Percentiles rank a stretch among this genome's conserved stretches.
phyloP scores from a whole-genome alignment of 2,888 invertebrate genomes.

The Torymus texanus region DNA sequence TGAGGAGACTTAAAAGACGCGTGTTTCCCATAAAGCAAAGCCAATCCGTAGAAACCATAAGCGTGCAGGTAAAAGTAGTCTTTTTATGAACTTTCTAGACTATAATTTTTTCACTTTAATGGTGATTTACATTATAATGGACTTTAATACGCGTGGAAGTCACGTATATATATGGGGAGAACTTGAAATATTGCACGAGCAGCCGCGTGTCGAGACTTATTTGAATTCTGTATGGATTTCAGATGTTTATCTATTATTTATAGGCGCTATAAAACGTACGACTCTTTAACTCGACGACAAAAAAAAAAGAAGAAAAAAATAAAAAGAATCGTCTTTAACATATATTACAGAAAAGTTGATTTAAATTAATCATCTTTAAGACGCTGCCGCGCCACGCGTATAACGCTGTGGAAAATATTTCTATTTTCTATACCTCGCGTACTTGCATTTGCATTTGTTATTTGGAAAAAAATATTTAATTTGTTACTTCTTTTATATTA shows the following conservation, averaged over 20 bases:
- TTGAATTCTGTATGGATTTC: constrained; percentile 15
- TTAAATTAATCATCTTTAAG: constrained; percentile 15
- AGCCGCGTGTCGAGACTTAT: constrained; percentile 18
- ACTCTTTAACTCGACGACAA: neutral
- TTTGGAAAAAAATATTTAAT: neutral
- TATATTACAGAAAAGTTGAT: constrained; percentile 9
- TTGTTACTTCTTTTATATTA: neutral
- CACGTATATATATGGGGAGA: constrained; percentile 21
- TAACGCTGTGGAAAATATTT: constrained; percentile 3
- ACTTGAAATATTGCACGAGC: constrained; percentile 15
- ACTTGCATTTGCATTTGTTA: no score
- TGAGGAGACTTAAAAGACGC: no score
- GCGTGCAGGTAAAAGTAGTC: no score
- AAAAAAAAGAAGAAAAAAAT: no score
- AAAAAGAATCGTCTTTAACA: constrained; percentile 5
- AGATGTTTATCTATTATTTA: constrained; percentile 42
- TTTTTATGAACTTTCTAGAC: constrained; percentile 38
- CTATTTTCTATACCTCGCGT: no score
- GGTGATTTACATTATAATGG: constrained; percentile 17
- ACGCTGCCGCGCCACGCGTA: no score
- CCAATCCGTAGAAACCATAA: no score
- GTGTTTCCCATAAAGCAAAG: no score
- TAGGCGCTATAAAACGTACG: constrained; percentile 26
- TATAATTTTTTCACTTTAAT: constrained; percentile 20
- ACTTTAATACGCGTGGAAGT: constrained; percentile 17